A percentile compares a stretch with the other conserved stretches of the same genome.
Evolutionary conservation across 1,140 invertebrate genomes (phyloP).

Genomic region (Drosophila lacteicornis): DNA sequence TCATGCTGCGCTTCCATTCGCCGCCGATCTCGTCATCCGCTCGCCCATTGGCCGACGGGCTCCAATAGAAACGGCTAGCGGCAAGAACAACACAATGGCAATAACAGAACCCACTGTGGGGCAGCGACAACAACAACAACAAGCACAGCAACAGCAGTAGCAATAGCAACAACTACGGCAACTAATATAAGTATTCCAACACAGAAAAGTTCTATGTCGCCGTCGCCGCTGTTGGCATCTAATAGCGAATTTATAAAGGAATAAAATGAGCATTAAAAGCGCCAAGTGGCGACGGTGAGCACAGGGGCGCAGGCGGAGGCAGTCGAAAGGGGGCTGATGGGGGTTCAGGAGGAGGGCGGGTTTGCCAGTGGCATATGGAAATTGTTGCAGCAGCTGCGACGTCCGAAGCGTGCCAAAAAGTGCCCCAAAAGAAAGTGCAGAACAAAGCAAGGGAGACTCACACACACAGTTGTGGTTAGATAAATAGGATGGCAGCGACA

Average conservation of each 20-base stretch:
- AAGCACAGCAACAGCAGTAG: slow-evolving; percentile 5
- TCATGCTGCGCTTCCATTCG: slow-evolving; percentile 65
- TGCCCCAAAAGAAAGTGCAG: slow-evolving; percentile 39
- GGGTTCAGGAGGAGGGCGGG: background rate
- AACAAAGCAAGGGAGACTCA: slow-evolving; percentile 2
- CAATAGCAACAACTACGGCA: slow-evolving; percentile 33
- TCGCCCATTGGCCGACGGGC: slow-evolving; percentile 55
- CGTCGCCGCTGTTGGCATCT: slow-evolving; percentile 66
- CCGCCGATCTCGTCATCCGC: slow-evolving; percentile 66
- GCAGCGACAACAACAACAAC: slow-evolving; percentile 40
- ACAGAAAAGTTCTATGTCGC: slow-evolving; percentile 75
- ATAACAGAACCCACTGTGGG: slow-evolving; percentile 35
- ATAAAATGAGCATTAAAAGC: slow-evolving; percentile 78
- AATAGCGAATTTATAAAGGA: slow-evolving; percentile 78
- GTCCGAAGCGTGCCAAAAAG: slow-evolving; percentile 67
- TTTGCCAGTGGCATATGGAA: slow-evolving; percentile 40
- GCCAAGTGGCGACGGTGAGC: slow-evolving; percentile 23
- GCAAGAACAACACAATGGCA: slow-evolving; percentile 41
- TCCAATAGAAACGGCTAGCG: slow-evolving; percentile 42
- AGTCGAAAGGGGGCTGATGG: background rate
- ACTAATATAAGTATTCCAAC: slow-evolving; percentile 56
- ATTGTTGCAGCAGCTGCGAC: slow-evolving; percentile 44
- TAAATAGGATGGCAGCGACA: background rate
- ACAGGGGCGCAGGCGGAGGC: background rate
- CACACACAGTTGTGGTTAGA: background rate